Evolutionary conservation across 2,797 vertebrate genomes (phyloP).

Genomic region (Nothura maculosa): DNA sequence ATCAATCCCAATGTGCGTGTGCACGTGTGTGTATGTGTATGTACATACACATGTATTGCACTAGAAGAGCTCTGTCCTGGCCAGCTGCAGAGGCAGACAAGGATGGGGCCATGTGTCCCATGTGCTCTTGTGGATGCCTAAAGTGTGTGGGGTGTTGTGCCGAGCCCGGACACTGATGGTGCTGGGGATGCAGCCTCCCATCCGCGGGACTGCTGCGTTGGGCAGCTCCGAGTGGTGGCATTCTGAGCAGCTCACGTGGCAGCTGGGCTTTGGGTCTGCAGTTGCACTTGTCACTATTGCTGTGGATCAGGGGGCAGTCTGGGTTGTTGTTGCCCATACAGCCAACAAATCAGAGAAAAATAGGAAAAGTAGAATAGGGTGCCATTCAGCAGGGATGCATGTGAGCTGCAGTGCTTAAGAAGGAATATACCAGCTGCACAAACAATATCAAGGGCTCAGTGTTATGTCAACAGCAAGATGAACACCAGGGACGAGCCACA

Average conservation of each 20-base stretch:
- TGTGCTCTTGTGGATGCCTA: not conserved
- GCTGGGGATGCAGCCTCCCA: not conserved
- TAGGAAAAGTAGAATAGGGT: not conserved
- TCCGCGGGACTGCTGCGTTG: not conserved
- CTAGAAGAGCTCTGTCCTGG: too few species aligned
- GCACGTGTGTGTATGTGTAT: fast-evolving
- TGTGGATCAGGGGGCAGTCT: not conserved
- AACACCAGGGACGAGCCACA: not conserved
- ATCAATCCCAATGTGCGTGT: not conserved
- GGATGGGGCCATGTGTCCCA: fast-evolving
- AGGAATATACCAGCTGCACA: not conserved
- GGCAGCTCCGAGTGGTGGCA: not conserved
- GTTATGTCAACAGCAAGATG: not conserved
- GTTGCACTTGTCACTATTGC: not conserved
- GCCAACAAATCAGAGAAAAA: not conserved
- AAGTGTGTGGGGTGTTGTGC: not conserved
- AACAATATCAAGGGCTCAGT: not conserved
- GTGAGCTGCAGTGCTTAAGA: not conserved
- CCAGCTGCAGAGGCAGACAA: not conserved
- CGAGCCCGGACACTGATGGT: not conserved
- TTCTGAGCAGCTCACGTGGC: not conserved
- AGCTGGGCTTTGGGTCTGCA: not conserved
- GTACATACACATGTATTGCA: too few species aligned
- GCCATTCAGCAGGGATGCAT: not conserved
- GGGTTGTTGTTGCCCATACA: not conserved